Base-by-base conservation (phyloP, 2,888 invertebrate genomes). In the Ophioninae sp. region DNA sequence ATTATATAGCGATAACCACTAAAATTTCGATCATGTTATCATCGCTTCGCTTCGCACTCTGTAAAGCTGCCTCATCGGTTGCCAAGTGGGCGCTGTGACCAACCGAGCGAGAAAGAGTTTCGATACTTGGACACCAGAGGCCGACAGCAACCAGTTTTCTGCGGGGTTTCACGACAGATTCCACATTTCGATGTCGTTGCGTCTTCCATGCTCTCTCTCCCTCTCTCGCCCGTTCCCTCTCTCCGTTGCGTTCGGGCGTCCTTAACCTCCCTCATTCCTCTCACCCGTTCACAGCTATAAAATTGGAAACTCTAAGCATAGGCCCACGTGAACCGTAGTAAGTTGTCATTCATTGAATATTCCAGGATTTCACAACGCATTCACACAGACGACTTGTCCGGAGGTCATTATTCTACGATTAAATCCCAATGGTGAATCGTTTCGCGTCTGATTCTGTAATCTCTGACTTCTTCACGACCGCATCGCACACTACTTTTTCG, bases 31-130 rank as follows among this genome's bases (percentile, higher is more conserved):
- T 50, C 17, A 5, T 13, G 44, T 50, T 2, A 50, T 50, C 17
- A 50, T 50, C 17, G 13, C 6, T 50, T 5, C 50, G 50, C 50
- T 50, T 6, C 50, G 17, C 17, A 50, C 13, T 44, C 44, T 44
- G 89, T 87, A 87, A 69, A 73, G 23, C n/a, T 44, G 69, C 89
- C 89, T 91, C 90, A 90, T 91, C 91, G 90, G 89, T 89, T 89
- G 90, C 91, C 91, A 90, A 91, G 89, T 89, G 87, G 86, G 89
- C 90, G 88, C 87, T 89, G 88, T 89, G 90, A 90, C 89, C 90
- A 89, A 85, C 87, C 88, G 87, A 88, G 87, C 88, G 87, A 85
- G 83, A 85, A 82, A 82, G 76, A 87, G 89, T 89, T 89, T 88
- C 88, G 86, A 78, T 89, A 83, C 86, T 77, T 85, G 74, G 79